These are phyloP conservation scores for Stenchaetothrips biformis DNA, from an alignment of 2,888 invertebrate species.

Conservation along the genomic window DNA sequence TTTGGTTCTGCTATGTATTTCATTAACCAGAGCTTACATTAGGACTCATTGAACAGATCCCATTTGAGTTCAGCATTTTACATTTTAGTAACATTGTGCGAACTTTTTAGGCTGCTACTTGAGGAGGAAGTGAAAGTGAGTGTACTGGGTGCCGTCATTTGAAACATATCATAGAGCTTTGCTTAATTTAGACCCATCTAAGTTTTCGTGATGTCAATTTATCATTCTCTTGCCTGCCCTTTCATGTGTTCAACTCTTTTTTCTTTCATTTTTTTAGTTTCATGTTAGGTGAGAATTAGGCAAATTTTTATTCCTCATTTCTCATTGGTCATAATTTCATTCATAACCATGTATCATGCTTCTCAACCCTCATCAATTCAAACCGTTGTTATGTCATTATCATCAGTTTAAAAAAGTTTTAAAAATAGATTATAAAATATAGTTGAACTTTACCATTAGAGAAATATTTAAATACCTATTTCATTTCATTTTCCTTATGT, in stretches of 20 bases:
- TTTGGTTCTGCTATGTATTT: background rate
- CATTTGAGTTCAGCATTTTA: background rate
- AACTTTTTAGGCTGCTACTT: slow-evolving; percentile 12
- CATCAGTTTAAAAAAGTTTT: background rate
- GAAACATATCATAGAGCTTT: too few species aligned
- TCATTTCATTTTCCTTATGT: too few species aligned
- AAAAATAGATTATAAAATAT: background rate
- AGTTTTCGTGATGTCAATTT: background rate
- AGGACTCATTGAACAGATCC: background rate
- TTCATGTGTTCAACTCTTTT: background rate
- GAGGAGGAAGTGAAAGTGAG: background rate
- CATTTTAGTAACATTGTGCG: background rate
- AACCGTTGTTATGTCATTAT: background rate
- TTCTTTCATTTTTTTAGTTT: background rate
- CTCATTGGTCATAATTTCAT: background rate
- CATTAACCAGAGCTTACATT: background rate
- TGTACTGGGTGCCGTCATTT: too few species aligned
- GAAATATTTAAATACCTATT: too few species aligned
- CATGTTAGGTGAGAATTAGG: background rate
- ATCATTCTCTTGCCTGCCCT: background rate
- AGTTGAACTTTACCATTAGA: background rate
- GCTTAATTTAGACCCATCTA: too few species aligned
- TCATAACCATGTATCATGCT: background rate
- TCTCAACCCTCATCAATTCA: too few species aligned
- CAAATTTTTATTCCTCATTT: background rate